Evolutionary conservation across 2,888 invertebrate genomes (phyloP).

Genomic region (Pediacus dermestoides): DNA sequence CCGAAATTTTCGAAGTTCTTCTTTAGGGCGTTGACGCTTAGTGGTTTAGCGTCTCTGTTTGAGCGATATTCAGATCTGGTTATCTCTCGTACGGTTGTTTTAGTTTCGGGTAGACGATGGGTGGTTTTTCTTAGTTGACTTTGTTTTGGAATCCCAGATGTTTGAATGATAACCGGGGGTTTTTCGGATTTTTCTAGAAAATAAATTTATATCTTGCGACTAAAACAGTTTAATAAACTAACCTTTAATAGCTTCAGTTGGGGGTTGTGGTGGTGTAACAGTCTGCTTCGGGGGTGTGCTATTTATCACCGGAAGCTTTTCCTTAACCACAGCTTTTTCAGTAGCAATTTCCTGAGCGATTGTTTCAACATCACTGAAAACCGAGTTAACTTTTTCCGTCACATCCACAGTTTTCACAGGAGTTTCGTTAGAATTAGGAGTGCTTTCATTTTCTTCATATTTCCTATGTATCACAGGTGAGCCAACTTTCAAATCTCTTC

Average conservation of each 20-base stretch:
- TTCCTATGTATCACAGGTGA: slow-evolving; percentile 71
- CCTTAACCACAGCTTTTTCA: too few species aligned
- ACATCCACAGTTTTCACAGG: too few species aligned
- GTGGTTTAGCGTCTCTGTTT: slow-evolving; percentile 26
- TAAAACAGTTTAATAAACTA: too few species aligned
- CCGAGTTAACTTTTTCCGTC: too few species aligned
- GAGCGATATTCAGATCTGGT: slow-evolving; percentile 5
- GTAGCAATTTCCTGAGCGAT: slow-evolving; percentile 1
- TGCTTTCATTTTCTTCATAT: slow-evolving; percentile 61
- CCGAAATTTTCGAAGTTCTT: slow-evolving; percentile 54
- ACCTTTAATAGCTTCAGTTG: too few species aligned
- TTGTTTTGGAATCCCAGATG: slow-evolving; percentile 12
- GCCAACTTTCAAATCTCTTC: slow-evolving; percentile 68
- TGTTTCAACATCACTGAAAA: neutral
- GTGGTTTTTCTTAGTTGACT: slow-evolving; percentile 13
- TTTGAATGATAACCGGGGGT: slow-evolving; percentile 9
- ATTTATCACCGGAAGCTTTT: too few species aligned
- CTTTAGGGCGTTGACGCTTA: slow-evolving; percentile 56
- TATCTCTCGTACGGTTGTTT: neutral
- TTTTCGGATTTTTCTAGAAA: slow-evolving; percentile 10
- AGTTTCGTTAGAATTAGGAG: too few species aligned
- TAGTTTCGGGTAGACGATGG: too few species aligned
- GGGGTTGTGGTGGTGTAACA: slow-evolving; percentile 8
- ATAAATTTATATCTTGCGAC: too few species aligned
- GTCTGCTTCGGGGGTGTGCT: slow-evolving; percentile 8